phyloP scores from a whole-genome alignment of 2,797 vertebrate species.

The Rhinogobio ventralis region DNA sequence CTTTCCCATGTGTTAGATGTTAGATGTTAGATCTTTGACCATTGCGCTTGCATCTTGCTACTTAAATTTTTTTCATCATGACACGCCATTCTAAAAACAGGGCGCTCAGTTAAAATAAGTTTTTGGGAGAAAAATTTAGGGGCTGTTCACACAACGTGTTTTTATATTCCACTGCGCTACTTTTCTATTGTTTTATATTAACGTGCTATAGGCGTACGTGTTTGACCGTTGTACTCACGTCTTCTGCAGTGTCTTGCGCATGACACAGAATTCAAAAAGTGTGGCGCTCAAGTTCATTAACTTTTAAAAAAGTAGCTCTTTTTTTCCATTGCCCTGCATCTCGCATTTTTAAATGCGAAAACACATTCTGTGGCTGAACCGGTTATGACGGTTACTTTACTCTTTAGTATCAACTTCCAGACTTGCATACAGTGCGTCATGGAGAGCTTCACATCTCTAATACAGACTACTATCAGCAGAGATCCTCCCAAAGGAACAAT shows the following conservation, averaged over 20 bases:
- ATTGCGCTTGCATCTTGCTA: background rate
- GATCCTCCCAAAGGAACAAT: slow-evolving; percentile 7
- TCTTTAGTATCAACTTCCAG: slow-evolving; percentile 10
- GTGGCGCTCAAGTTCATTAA: background rate
- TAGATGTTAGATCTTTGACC: background rate
- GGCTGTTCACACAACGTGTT: background rate
- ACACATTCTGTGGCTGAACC: background rate
- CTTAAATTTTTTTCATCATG: background rate
- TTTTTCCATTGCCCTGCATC: background rate
- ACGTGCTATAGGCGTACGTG: background rate
- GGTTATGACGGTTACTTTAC: background rate
- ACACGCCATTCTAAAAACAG: no score
- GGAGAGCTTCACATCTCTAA: background rate
- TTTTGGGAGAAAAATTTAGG: background rate
- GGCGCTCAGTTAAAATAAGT: background rate
- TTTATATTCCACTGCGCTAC: background rate
- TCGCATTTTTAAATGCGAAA: background rate
- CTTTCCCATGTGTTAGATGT: background rate
- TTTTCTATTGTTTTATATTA: background rate
- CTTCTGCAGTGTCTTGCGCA: background rate
- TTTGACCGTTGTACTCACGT: background rate
- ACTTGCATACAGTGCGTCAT: background rate
- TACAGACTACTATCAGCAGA: background rate
- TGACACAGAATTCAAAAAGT: background rate
- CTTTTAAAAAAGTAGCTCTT: background rate